Percentiles rank a stretch among this genome's conserved stretches.
These are phyloP conservation scores for Crematogaster levior DNA, from an alignment of 2,888 invertebrate genomes.

Conservation along the genomic window DNA sequence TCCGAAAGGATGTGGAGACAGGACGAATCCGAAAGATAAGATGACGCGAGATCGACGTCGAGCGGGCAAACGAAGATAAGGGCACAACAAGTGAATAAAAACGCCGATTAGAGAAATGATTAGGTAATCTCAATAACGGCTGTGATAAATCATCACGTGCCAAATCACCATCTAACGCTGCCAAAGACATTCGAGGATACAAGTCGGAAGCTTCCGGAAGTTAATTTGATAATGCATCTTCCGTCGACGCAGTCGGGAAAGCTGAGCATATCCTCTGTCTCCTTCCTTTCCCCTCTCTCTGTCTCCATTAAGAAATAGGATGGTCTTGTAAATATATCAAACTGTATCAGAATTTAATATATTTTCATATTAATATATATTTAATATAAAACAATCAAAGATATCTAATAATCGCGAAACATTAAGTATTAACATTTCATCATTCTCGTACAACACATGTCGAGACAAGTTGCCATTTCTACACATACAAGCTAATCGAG, in stretches of 20 bases:
- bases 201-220: background rate
- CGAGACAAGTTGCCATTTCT: conserved; percentile 3
- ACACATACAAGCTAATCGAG: conserved; percentile 19
- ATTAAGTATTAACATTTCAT: conserved; percentile 22
- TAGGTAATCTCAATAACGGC: background rate
- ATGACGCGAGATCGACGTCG: background rate
- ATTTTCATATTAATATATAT: conserved; percentile 37
- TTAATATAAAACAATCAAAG: conserved; percentile 34
- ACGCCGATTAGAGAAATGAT: conserved; percentile 3
- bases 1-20: conserved; percentile 1
- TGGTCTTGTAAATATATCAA: conserved; percentile 18
- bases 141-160: background rate
- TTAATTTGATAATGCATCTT: background rate
- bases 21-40: conserved; percentile 19
- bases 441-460: background rate
- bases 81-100: background rate
- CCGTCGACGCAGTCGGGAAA: background rate
- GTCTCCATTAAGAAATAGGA: conserved; percentile 2
- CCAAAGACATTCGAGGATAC: background rate
- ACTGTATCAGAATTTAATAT: conserved; percentile 25
- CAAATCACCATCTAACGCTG: background rate
- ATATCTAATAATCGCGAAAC: conserved; percentile 37
- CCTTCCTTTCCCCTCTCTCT: background rate
- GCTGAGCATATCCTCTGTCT: background rate
- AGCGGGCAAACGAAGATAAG: background rate